These are phyloP conservation scores for Cryptus viduatorius DNA, from an alignment of 2,888 invertebrate genomes.

Conservation along the genomic window DNA sequence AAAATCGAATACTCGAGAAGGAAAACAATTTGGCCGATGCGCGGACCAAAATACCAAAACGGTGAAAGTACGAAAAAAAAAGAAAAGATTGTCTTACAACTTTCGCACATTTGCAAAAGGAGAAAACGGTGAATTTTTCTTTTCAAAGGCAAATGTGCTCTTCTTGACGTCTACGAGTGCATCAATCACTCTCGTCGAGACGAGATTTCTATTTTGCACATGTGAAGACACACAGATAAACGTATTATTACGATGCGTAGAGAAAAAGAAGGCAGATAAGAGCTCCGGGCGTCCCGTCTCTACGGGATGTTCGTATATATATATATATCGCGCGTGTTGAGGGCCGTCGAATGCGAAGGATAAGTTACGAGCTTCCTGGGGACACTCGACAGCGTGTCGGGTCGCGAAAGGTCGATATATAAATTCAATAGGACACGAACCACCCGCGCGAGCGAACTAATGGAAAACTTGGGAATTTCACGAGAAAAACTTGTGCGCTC, in stretches of 20 bases:
- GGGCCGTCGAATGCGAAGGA: slow-evolving; percentile 4
- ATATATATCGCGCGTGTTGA: slow-evolving; percentile 17
- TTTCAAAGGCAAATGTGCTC: neutral
- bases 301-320: neutral
- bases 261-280: neutral
- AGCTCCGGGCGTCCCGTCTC: neutral
- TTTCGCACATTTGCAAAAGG: neutral
- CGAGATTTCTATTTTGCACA: neutral
- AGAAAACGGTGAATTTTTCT: neutral
- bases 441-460: slow-evolving; percentile 33
- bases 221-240: neutral
- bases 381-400: slow-evolving; percentile 14
- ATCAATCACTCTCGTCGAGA: neutral
- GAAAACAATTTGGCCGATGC: neutral
- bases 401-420: slow-evolving; percentile 65
- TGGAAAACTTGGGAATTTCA: slow-evolving; percentile 71
- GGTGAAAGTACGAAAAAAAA: neutral
- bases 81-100: neutral
- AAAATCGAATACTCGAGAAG: neutral
- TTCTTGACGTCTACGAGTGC: neutral
- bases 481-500: slow-evolving; percentile 63
- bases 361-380: slow-evolving; percentile 42
- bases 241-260: neutral
- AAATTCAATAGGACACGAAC: slow-evolving; percentile 64
- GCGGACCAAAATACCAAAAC: neutral